Evolutionary conservation across 2,888 invertebrate species (phyloP), one percentile per base, ranked within the genome.

Genomic region (Hydrotaea cyrtoneurina): DNA sequence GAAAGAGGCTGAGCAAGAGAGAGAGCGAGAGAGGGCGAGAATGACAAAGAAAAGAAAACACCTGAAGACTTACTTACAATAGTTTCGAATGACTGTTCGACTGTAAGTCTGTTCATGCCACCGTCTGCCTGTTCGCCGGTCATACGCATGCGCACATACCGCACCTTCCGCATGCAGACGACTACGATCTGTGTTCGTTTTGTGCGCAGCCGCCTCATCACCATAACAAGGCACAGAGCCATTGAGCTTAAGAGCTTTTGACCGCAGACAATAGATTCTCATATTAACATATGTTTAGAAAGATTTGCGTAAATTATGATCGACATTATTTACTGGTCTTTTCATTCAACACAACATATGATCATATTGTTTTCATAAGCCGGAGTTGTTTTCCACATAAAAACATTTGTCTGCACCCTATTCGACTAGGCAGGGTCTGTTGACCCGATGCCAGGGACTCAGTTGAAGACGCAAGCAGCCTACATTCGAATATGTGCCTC

Each of bases 291-390:
- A 71, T 66, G 50, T 57, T 78, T 50, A 15, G 39, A 79, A 21
- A 82, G 79, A 66, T 82, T 85, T 77, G 64, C 31, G 36, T 82
- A 79, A 77, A 77, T 79, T 59, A 73, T 64, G 39, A 81, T 66
- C 46, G 66, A 66, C 64, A 55, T 78, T 78, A 71, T 80, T 72
- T 64, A 78, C 75, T 46, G 62, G 77, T 57, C 74, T 75, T 80
- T 78, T 59, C 66, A 66, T 78, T 69, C 72, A 66, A 66, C 66
- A 43, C 43, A 43, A 43, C 15, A 66, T 21, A 21, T 21, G 21
- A 59, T 31, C 3, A 31, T 39, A 39, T 39, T 66, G 66, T 21
- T n/a, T 13, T 3, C 19, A 17, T 19, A 11, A 1, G 15, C 3
- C 15, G 21, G 17, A 43, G 23, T 46, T 50, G 50, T 57, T 66